Evolutionary conservation across 2,113 vertebrate genomes (phyloP), one percentile per base, ranked within the genome.

Genomic region (Perccottus glenii): DNA sequence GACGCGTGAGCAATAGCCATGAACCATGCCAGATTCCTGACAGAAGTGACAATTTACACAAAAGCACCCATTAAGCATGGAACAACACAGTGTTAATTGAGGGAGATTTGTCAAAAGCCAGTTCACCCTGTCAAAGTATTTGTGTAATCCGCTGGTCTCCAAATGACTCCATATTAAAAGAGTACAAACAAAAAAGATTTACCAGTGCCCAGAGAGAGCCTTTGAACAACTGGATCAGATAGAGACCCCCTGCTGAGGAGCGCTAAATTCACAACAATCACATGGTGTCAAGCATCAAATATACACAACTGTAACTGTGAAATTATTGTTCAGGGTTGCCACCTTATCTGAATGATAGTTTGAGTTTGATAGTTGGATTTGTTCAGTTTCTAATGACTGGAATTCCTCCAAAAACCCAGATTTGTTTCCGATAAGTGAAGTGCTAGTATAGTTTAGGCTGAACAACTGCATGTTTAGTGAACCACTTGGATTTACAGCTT

Each of bases 151-250:
- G 33, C 15, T 7, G 6, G 44, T 62, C 15, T 49, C 35, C 50
- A 49, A 60, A 60, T 55, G 36, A 35, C 45, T 75, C 79, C 35
- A 60, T 60, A 59, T 69, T 71, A 35, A 46, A 72, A 65, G 44
- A 69, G 43, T 48, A 82, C 75, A 82, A 82, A 81, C 60, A 75
- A 60, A 40, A 27, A 27, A 71, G 72, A 78, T 83, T 82, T 83
- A 68, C 67, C 49, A 62, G 73, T 43, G 55, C 64, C 75, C 64
- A 56, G 42, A 5, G 35, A 51, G 57, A 76, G 56, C 60, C 47
- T 67, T 47, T 50, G 35, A 84, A 79, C 64, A 84, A 84, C 64
- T 83, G 79, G 77, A 84, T 82, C 67, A 73, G 63, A 87, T 53
- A 70, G 16, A 44, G 64, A 77, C 68, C 64, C 61, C 84, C 75